phyloP scores from a whole-genome alignment of 2,113 vertebrate species.

The Irena cyanogastra region DNA sequence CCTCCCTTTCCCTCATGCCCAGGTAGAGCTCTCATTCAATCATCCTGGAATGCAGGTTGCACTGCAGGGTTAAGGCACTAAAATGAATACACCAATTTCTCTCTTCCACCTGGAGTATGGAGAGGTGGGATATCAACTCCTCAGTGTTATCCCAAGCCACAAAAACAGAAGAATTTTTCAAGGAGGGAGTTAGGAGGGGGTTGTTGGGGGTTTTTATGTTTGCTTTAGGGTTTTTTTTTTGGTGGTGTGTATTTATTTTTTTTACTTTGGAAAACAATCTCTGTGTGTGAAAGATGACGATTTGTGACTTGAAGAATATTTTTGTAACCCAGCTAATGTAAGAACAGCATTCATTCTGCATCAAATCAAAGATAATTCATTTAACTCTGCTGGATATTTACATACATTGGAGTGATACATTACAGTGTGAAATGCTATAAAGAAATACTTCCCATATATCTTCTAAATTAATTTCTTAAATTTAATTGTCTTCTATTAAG shows the following conservation, averaged over 20 bases:
- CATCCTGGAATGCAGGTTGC: not conserved
- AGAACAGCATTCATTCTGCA: not conserved
- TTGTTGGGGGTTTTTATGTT: not conserved
- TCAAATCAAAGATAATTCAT: not conserved
- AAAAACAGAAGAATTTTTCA: not conserved
- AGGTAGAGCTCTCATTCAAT: not conserved
- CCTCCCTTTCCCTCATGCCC: not conserved
- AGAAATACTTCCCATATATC: not conserved
- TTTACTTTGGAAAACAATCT: not conserved
- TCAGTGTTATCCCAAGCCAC: not conserved
- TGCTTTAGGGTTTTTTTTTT: not conserved
- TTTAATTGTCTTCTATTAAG: not conserved
- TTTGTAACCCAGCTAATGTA: not conserved
- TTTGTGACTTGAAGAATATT: not conserved
- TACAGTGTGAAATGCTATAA: not conserved
- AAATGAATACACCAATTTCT: not conserved
- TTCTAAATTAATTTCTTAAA: conserved; percentile 30
- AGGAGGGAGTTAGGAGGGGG: not conserved
- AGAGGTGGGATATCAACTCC: not conserved
- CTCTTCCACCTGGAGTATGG: not conserved
- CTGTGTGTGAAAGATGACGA: not conserved
- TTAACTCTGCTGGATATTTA: not conserved
- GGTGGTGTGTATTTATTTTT: not conserved
- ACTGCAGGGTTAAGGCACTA: not conserved
- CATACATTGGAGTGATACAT: not conserved